phyloP scores from a whole-genome alignment of 2,113 vertebrate species.

The Neotoma lepida region DNA sequence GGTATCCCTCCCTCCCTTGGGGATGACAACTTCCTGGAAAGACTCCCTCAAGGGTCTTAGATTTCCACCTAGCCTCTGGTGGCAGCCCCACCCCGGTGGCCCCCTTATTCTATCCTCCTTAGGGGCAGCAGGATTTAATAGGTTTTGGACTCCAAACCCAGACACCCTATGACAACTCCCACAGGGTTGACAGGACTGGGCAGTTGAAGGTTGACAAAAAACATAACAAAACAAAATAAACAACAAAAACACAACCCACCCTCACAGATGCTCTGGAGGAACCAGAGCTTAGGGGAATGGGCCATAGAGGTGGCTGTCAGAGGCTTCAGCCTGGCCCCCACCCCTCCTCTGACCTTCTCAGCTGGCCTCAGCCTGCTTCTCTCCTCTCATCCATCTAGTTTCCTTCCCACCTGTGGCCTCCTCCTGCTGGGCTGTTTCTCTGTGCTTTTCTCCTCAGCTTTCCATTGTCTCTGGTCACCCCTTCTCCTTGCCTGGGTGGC shows the following conservation, averaged over 20 bases:
- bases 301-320: too few relatives aligned
- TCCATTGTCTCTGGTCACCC: not conserved
- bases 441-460: not conserved
- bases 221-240: too few relatives aligned
- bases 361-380: not conserved
- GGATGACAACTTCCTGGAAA: not conserved
- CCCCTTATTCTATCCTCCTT: conserved; percentile 30
- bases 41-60: not conserved
- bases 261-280: not conserved
- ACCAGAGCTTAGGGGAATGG: not conserved
- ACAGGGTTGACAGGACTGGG: not conserved
- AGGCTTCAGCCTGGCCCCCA: not conserved
- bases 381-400: not conserved
- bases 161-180: not conserved
- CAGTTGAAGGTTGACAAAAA: not conserved
- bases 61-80: not conserved
- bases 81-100: not conserved
- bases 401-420: not conserved
- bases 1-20: not conserved
- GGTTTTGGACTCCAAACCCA: conserved; percentile 73
- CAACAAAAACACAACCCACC: not conserved
- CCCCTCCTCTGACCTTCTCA: not conserved
- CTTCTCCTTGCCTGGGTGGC: not conserved
- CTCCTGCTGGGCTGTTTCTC: not conserved
- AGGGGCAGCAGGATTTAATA: conserved; percentile 68